phyloP scores from a whole-genome alignment of 2,888 invertebrate genomes.

The Rhabditophanes sp. region DNA sequence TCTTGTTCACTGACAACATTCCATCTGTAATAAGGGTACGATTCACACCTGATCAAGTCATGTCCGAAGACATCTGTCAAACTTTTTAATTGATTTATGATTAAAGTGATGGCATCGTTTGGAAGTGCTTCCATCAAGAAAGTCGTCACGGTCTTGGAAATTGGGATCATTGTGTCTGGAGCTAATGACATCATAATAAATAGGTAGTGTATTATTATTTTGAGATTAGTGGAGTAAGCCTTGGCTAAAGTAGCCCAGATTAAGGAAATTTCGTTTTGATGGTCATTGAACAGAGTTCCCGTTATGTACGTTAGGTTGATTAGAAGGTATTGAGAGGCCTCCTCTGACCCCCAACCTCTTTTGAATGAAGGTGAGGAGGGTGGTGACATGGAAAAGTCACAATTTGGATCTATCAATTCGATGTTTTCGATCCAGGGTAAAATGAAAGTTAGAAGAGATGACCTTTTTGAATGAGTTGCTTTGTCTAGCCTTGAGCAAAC shows the following conservation, averaged over 20 bases:
- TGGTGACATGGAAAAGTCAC: conserved; percentile 10
- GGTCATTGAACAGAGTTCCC: conserved; percentile 74
- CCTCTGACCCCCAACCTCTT: too few relatives aligned
- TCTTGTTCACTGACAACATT: conserved; percentile 4
- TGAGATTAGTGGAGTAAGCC: conserved; percentile 89
- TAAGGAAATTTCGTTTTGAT: conserved; percentile 83
- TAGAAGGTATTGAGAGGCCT: conserved; percentile 98
- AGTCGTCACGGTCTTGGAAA: conserved; percentile 80
- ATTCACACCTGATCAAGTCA: conserved; percentile 84
- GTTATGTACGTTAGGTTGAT: conserved; percentile 97
- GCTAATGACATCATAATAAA: conserved; percentile 92
- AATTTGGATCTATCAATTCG: conserved; percentile 67
- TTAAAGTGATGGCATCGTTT: conserved; percentile 78
- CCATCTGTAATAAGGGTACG: conserved; percentile 87
- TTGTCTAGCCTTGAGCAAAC: conserved; percentile 90
- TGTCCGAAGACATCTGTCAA: conserved; percentile 18
- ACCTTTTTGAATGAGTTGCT: conserved; percentile 76
- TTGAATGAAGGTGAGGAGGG: conserved; percentile 2
- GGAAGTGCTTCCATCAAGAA: conserved; percentile 80
- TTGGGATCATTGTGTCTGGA: conserved; percentile 76
- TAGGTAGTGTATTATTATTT: conserved; percentile 83
- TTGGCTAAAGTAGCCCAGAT: conserved; percentile 87
- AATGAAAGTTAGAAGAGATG: conserved; percentile 73
- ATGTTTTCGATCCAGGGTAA: conserved; percentile 95
- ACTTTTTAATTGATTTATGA: conserved; percentile 71